Evolutionary conservation across 2,797 vertebrate genomes (phyloP), one percentile per base, ranked within the genome.

Genomic region (Danio aesculapii): DNA sequence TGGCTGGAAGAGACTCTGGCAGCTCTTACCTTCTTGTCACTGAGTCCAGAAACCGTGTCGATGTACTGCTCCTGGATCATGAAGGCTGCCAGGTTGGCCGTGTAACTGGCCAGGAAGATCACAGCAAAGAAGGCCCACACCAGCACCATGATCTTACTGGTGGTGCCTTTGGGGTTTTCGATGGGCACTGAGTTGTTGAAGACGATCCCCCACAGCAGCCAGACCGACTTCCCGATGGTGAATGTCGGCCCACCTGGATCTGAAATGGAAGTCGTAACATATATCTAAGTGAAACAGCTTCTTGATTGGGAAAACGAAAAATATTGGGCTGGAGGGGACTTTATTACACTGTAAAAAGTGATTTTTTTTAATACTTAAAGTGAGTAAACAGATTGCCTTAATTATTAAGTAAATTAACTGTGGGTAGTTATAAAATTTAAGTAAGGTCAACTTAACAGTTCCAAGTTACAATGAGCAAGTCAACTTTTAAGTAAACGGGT

Each of bases 61-160:
- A 99, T 97, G 90, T 98, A 99, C 73, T 99, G 97, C 93, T 99
- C 98, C 91, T 99, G 98, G 94, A 99, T 99, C 98, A 99, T 99
- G 86, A 99, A 99, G 84, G 98, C 98, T 0, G 98, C 98, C 90
- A 99, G 90, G 92, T 99, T 99, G 87, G 98, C 98, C 0, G 98
- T 99, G 93, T 99, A 99, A 92, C 97, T 99, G 88, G 98, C 97
- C 0, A 99, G 94, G 92, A 99, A 99, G 91, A 99, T 99, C 88
- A 99, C 98, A 0, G 98, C 98, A 0, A 99, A 99, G 94, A 99
- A 99, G 14, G 98, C 98, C 98, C 98, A 99, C 77, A 99, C 93
- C 71, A 98, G 93, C n/a, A 99, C 98, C 98, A 99, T 99, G 92
- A 99, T 97, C 93, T 99, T 99, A 89, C 97, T 98, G 70, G 98